Conservation (phyloP, 2,113 vertebrate genomes). For the Anarhynchus alexandrinus region DNA sequence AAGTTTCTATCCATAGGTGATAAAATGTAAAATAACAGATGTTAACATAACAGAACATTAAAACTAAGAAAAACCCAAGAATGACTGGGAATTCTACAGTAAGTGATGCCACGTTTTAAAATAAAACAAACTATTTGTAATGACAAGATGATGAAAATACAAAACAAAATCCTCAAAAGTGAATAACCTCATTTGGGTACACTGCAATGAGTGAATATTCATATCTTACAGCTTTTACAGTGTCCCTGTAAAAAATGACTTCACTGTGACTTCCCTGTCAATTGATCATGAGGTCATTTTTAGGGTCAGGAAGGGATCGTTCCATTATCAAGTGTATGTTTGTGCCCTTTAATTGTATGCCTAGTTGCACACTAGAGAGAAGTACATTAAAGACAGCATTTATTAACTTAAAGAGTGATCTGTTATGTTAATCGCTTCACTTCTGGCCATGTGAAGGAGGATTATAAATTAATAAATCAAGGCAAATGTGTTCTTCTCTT, state of each 20-base stretch:
- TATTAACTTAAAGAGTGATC: slow-evolving; percentile 1
- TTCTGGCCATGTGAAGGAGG: background rate
- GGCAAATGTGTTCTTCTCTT: background rate
- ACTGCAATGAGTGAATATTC: background rate
- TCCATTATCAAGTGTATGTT: background rate
- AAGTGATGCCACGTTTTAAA: background rate
- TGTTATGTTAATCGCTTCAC: slow-evolving; percentile 1
- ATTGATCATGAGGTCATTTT: background rate
- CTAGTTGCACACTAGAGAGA: background rate
- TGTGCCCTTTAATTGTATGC: background rate
- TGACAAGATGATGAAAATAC: background rate
- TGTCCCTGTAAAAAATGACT: background rate
- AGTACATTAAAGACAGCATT: slow-evolving; percentile 15
- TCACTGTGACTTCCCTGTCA: background rate
- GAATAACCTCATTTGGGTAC: background rate
- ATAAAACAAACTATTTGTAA: background rate
- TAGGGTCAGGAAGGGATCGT: background rate
- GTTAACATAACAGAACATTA: background rate
- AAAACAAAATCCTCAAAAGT: background rate
- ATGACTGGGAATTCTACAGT: background rate
- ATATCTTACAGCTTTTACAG: background rate
- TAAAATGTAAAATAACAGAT: background rate
- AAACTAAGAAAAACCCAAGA: background rate
- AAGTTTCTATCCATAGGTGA: background rate
- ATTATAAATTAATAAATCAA: slow-evolving; percentile 40